Conservation (phyloP, 2,888 invertebrate species). For the Rotaria sp. region DNA sequence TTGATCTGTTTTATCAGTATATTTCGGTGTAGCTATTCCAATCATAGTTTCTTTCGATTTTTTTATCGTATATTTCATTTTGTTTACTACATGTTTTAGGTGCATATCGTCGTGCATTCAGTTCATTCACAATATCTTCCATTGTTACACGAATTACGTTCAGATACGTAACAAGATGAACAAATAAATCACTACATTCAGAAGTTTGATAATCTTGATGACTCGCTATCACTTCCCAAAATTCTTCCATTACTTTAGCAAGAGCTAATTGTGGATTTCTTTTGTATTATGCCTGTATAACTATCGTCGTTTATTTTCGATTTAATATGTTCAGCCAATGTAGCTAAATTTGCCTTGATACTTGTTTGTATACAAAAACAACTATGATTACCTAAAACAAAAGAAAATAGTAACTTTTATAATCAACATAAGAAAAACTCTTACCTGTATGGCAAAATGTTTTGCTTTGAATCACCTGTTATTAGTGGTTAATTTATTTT, state of each 20-base stretch:
- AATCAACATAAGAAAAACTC: not conserved
- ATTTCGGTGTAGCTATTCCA: not conserved
- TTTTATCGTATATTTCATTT: not conserved
- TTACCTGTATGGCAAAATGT: not conserved
- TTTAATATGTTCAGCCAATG: no score
- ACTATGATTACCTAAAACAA: not conserved
- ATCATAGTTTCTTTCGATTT: not conserved
- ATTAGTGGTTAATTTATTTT: no score
- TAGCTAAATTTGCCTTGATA: not conserved
- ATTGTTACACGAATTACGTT: not conserved
- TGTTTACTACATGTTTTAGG: not conserved
- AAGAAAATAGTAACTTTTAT: not conserved
- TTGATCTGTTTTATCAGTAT: no score
- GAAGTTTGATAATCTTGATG: no score
- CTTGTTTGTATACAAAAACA: not conserved
- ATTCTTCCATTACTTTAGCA: no score
- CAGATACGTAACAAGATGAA: no score
- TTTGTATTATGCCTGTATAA: no score
- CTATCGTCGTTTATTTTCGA: no score
- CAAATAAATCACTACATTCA: no score
- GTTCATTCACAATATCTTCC: not conserved
- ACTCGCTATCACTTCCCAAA: no score
- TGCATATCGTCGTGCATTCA: not conserved
- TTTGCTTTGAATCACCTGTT: not conserved
- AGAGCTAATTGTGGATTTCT: no score